phyloP scores from a whole-genome alignment of 2,797 vertebrate genomes.

The Darevskia nairensis region DNA sequence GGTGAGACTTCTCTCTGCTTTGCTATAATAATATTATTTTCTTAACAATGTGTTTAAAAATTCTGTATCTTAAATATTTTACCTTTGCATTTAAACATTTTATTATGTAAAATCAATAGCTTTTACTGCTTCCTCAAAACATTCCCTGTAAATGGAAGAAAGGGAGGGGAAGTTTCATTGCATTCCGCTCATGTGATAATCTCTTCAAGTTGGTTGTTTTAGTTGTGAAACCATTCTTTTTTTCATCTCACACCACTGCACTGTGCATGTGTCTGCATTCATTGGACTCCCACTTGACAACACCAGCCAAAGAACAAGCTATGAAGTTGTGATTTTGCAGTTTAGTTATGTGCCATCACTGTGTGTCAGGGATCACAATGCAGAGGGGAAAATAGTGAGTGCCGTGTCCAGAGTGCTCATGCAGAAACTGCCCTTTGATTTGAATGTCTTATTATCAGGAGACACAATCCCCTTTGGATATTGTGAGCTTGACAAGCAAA shows the following conservation, averaged over 20 bases:
- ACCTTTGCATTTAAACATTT: no score
- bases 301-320: neutral
- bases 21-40: no score
- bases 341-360: neutral
- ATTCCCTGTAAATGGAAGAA: no score
- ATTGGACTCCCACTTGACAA: neutral
- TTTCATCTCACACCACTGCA: neutral
- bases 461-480: neutral
- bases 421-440: neutral
- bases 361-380: neutral
- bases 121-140: no score
- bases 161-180: no score
- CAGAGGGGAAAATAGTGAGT: neutral
- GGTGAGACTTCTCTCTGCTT: no score
- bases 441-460: neutral
- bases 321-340: neutral
- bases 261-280: neutral
- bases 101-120: no score
- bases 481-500: neutral
- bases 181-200: no score
- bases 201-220: no score
- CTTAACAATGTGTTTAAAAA: no score
- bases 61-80: no score
- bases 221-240: neutral
- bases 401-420: neutral